phyloP scores from a whole-genome alignment of 2,888 invertebrate genomes.

The Criorhina ranunculi region DNA sequence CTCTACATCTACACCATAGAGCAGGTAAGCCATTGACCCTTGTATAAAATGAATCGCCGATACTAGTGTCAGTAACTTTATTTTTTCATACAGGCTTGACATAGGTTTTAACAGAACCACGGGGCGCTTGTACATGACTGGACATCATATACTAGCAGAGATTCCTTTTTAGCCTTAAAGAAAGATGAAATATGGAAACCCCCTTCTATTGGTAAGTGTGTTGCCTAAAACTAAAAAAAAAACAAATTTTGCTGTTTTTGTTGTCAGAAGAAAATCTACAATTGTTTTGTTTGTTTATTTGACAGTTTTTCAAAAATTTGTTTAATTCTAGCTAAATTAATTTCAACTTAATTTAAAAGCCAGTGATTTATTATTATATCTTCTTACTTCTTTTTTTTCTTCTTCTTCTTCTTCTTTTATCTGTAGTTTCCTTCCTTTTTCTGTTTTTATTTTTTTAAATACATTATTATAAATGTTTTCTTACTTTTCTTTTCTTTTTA shows the following conservation, averaged over 20 bases:
- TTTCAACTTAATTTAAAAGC: conserved; percentile 77
- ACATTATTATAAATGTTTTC: conserved; percentile 71
- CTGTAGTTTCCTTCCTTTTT: conserved; percentile 38
- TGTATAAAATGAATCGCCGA: too few species aligned
- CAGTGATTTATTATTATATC: conserved; percentile 74
- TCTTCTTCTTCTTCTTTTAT: conserved; percentile 41
- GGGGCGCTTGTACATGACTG: too few species aligned
- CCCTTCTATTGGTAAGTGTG: too few species aligned
- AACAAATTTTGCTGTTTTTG: conserved; percentile 32
- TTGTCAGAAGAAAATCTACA: conserved; percentile 78
- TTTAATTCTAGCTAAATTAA: conserved; percentile 77
- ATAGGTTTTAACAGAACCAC: too few species aligned
- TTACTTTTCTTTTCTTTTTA: conserved; percentile 47
- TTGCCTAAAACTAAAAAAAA: too few species aligned
- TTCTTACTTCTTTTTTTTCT: conserved; percentile 31
- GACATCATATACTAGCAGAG: too few species aligned
- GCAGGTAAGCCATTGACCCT: too few species aligned
- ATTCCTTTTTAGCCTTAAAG: too few species aligned
- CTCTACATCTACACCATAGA: too few species aligned
- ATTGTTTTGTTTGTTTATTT: conserved; percentile 76
- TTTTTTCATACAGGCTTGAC: too few species aligned
- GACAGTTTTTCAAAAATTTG: conserved; percentile 76
- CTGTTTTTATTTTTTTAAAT: conserved; percentile 44
- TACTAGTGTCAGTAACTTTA: too few species aligned
- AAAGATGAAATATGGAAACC: too few species aligned